These are phyloP conservation scores for Mus minutoides DNA, from an alignment of 2,797 vertebrate genomes.

Conservation along the genomic window DNA sequence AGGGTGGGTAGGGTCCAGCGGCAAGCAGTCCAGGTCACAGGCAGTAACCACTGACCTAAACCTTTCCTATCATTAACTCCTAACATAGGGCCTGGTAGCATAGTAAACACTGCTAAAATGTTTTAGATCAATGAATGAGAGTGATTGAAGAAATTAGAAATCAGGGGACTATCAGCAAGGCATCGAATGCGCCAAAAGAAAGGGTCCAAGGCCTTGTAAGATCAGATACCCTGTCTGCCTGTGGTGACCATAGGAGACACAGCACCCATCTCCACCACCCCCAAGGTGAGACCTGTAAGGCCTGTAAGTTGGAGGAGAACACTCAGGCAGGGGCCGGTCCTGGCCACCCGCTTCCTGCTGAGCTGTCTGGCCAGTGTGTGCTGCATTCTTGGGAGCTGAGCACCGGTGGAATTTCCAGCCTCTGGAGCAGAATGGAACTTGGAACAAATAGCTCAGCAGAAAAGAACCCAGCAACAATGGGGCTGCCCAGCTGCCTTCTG, in stretches of 20 bases:
- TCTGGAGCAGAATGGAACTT: slow-evolving; percentile 79
- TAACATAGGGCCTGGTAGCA: not conserved
- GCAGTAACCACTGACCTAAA: not conserved
- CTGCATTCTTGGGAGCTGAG: slow-evolving; percentile 78
- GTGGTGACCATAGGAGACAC: not conserved
- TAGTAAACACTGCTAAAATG: slow-evolving; percentile 19
- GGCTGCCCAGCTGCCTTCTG: slow-evolving; percentile 24
- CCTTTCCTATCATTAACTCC: not conserved
- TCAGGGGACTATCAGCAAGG: not conserved
- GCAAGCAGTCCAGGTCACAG: not conserved
- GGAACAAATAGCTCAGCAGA: slow-evolving; percentile 77
- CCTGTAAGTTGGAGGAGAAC: not conserved
- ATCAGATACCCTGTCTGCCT: not conserved
- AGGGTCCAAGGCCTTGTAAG: not conserved
- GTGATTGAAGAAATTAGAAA: slow-evolving; percentile 5
- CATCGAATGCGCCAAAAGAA: slow-evolving; percentile 16
- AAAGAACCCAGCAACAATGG: slow-evolving; percentile 72
- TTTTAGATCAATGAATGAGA: slow-evolving; percentile 21
- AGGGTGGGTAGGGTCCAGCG: not conserved
- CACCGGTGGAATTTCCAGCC: slow-evolving; percentile 74
- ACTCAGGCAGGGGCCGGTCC: slow-evolving; percentile 2
- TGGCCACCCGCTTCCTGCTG: slow-evolving; percentile 46
- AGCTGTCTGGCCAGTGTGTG: slow-evolving; percentile 41
- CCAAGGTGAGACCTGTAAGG: not conserved
- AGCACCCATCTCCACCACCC: not conserved